Base-by-base conservation (phyloP, 2,888 invertebrate genomes). In the Ommatoiulus sabulosus region DNA sequence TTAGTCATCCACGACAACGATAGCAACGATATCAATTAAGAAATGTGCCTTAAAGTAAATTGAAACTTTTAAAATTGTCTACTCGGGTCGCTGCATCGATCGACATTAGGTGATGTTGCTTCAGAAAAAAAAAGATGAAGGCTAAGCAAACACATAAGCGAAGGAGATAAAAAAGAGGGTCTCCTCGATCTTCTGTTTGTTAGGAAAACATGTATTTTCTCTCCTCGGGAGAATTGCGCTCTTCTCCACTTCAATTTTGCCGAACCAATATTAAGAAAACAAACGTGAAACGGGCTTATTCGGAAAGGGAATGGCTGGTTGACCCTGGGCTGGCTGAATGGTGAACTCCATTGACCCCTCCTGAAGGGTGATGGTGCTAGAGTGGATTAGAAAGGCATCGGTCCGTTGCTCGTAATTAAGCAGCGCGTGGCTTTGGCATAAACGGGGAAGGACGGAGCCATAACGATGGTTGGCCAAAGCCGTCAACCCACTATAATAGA, bases 111-210 rank as follows among this genome's bases (percentile, higher is more conserved):
- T 12, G 80, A 35, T 80, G 80, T 15, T 80, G 35, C 15, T 80
- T 80, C 15, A 80, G 80, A 43, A 24, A 72, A 48, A 48, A 52
- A 52, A 35, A 15, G 80, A 12, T 35, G 24, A 35, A 35, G 80
- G 80, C 80, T 80, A 80, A 80, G 35, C 35, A 80, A 80, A 80
- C 80, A 80, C 80, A 80, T 80, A 80, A 80, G 80, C 80, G 80
- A 80, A 80, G 12, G 80, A 80, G 80, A 80, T 80, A 80, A 80
- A 80, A 48, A 72, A 80, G 35, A 24, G 20, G 80, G 6, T 15
- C 80, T 35, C 35, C 35, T 80, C 80, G 80, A 80, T 80, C 80
- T 80, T 80, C 10, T 80, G 80, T 35, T 80, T 80, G 80, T 80
- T 80, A 80, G 80, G 80, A 80, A 80, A 80, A 80, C 80, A 80